These are phyloP conservation scores for Liopterus haemorrhoidalis DNA, from an alignment of 2,888 invertebrate genomes.

Conservation along the genomic window DNA sequence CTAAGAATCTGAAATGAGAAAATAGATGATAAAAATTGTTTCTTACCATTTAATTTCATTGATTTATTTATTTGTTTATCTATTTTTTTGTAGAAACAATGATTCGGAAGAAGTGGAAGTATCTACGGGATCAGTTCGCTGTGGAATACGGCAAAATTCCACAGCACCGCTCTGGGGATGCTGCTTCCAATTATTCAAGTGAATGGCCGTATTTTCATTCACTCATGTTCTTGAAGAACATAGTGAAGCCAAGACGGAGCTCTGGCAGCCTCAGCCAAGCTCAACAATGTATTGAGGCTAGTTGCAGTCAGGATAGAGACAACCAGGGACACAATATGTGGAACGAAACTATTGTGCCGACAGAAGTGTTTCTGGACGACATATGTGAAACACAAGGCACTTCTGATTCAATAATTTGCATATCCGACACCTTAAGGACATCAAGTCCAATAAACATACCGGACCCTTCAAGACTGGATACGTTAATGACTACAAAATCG, in stretches of 20 bases:
- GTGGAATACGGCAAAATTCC: slow-evolving; percentile 24
- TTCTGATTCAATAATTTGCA: no score
- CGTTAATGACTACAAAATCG: no score
- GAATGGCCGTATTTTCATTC: slow-evolving; percentile 1
- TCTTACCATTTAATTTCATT: neutral
- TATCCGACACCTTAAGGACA: no score
- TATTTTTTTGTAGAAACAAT: slow-evolving; percentile 34
- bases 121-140: slow-evolving; percentile 26
- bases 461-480: no score
- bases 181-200: neutral
- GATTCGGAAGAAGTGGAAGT: slow-evolving; percentile 28
- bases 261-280: no score
- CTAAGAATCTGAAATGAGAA: neutral
- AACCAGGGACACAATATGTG: no score
- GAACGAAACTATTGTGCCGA: no score
- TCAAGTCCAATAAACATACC: no score
- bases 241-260: neutral
- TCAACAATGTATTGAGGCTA: no score
- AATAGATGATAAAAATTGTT: neutral
- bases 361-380: no score
- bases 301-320: no score
- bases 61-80: neutral
- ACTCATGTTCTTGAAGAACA: neutral
- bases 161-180: slow-evolving; percentile 1
- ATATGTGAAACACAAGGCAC: no score